Conservation (phyloP, 2,113 vertebrate species). For the Percopsis transmontana region DNA sequence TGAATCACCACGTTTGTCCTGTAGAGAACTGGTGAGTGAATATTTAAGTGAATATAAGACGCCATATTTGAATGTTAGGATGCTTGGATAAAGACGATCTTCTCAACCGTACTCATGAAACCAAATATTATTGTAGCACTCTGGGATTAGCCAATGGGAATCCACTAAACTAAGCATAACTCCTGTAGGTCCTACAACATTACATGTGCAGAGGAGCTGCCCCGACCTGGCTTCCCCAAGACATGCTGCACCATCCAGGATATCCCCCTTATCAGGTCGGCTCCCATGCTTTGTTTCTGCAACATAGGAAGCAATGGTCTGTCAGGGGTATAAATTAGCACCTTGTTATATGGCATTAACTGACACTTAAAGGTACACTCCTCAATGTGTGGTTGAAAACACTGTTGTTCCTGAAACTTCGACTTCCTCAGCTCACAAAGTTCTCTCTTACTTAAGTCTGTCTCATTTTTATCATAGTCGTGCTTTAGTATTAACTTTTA, state of each 20-base stretch:
- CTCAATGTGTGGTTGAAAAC: too few relatives aligned
- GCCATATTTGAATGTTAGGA: not conserved
- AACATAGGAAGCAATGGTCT: conserved; percentile 31
- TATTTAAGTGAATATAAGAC: not conserved
- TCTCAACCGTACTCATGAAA: not conserved
- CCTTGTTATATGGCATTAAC: conserved; percentile 41
- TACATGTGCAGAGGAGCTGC: conserved; percentile 84
- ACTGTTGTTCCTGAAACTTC: too few relatives aligned
- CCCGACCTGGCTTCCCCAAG: conserved; percentile 87
- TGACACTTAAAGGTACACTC: too few relatives aligned
- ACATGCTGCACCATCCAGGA: conserved; percentile 91
- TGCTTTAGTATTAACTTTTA: not conserved
- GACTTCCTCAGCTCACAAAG: too few relatives aligned
- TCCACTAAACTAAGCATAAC: conserved; percentile 8
- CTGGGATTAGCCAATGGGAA: not conserved
- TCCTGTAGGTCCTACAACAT: conserved; percentile 88
- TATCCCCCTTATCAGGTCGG: conserved; percentile 89
- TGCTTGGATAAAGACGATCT: not conserved
- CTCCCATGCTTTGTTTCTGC: not conserved
- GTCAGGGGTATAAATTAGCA: conserved; percentile 40
- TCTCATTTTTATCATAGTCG: not conserved
- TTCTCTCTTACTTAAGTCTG: too few relatives aligned
- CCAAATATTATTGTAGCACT: not conserved
- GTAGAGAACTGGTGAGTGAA: conserved; percentile 91
- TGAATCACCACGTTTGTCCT: conserved; percentile 94